These are phyloP conservation scores for Merluccius polli DNA, from an alignment of 2,797 vertebrate genomes.

Conservation along the genomic window DNA sequence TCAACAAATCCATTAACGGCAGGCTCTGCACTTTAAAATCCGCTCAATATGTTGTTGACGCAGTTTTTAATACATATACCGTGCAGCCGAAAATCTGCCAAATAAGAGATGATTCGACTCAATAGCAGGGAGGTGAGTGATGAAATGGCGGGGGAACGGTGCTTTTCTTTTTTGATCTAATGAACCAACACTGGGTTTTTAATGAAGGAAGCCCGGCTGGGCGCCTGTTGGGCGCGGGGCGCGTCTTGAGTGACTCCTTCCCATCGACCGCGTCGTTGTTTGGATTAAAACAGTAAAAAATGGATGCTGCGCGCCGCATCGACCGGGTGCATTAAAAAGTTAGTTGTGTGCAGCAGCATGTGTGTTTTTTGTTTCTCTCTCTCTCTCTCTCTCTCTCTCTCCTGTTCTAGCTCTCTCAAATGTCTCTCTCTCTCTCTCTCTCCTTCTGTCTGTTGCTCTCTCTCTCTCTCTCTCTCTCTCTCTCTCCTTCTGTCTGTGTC, in stretches of 20 bases:
- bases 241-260: background rate
- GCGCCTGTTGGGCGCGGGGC: background rate
- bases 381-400: background rate
- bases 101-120: background rate
- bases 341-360: background rate
- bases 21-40: background rate
- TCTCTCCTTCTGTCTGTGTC: background rate
- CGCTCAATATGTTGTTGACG: background rate
- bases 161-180: background rate
- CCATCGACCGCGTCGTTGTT: background rate
- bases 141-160: background rate
- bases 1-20: background rate
- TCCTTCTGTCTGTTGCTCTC: too few relatives aligned
- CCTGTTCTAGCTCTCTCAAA: background rate
- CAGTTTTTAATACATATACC: background rate
- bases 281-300: background rate
- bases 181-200: background rate
- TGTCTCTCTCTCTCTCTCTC: background rate
- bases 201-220: background rate
- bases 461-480: background rate
- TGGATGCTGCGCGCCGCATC: background rate
- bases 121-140: background rate
- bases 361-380: background rate
- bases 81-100: background rate
- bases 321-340: constrained; percentile 1